phyloP scores from a whole-genome alignment of 2,113 vertebrate species.

The Struthio camelus region DNA sequence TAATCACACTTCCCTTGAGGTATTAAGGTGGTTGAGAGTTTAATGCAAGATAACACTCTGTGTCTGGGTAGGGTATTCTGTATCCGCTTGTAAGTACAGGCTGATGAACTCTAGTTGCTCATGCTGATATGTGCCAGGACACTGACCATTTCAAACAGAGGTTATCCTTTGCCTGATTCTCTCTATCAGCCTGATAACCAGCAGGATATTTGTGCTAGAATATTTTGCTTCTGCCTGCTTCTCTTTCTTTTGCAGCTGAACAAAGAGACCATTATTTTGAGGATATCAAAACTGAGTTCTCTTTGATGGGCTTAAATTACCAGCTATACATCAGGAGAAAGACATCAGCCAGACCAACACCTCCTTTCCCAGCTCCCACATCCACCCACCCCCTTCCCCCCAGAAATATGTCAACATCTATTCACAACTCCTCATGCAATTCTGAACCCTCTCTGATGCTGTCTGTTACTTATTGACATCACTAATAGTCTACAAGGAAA shows the following conservation, averaged over 20 bases:
- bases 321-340: slow-evolving; percentile 19
- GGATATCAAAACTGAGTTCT: slow-evolving; percentile 29
- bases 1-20: slow-evolving; percentile 9
- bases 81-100: neutral
- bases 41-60: neutral
- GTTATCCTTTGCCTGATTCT: slow-evolving; percentile 30
- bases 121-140: slow-evolving; percentile 36
- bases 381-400: neutral
- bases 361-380: neutral
- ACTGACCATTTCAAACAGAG: slow-evolving; percentile 21
- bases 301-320: slow-evolving; percentile 39
- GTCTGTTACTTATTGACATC: slow-evolving; percentile 29
- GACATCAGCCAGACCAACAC: slow-evolving; percentile 23
- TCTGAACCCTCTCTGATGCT: neutral
- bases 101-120: slow-evolving; percentile 24
- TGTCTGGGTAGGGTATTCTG: neutral
- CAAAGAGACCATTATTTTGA: slow-evolving; percentile 38
- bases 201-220: slow-evolving; percentile 52
- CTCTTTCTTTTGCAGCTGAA: slow-evolving; percentile 38
- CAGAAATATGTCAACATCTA: slow-evolving; percentile 3
- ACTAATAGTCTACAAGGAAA: slow-evolving; percentile 1
- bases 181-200: slow-evolving; percentile 44
- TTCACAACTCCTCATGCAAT: neutral
- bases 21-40: slow-evolving; percentile 24
- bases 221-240: slow-evolving; percentile 40